Percentiles rank a stretch among this genome's conserved stretches.
These are phyloP conservation scores for Ridgeia piscesae DNA, from an alignment of 1,140 invertebrate genomes.

Conservation along the genomic window DNA sequence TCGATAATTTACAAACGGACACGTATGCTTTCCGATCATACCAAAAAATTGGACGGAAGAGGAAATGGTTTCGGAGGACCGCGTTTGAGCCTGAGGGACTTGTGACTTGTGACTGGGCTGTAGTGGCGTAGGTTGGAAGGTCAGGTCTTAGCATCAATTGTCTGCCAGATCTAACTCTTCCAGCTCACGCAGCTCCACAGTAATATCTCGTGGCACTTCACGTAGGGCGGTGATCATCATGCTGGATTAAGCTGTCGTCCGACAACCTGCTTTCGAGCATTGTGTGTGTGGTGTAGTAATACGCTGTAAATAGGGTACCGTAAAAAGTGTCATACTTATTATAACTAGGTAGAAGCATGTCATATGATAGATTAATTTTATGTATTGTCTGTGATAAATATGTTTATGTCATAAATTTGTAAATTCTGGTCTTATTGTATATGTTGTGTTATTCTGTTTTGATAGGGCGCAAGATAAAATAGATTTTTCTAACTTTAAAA, in stretches of 20 bases:
- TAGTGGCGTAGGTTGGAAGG: conserved; percentile 66
- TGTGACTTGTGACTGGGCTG: not conserved
- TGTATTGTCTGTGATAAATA: not conserved
- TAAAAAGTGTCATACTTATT: not conserved
- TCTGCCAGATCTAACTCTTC: conserved; percentile 79
- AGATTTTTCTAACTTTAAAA: not conserved
- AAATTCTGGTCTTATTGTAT: not conserved
- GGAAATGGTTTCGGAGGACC: not conserved
- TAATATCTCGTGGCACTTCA: conserved; percentile 44
- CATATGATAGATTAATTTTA: not conserved
- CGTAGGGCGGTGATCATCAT: not conserved
- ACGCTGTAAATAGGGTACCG: not conserved
- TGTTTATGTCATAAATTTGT: not conserved
- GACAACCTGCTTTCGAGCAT: not conserved
- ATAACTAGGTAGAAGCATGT: not conserved
- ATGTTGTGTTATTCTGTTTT: not conserved
- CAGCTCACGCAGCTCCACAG: conserved; percentile 62
- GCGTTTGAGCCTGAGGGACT: not conserved
- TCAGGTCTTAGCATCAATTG: conserved; percentile 66
- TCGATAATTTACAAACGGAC: not conserved
- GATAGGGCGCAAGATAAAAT: not conserved
- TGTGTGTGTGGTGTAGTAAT: not conserved
- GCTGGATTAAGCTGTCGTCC: not conserved
- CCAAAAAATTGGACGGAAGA: not conserved
- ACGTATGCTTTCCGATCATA: not conserved